Evolutionary conservation across 1,140 invertebrate species (phyloP), one percentile per base, ranked within the genome.

Genomic region (Theocolax elegans): DNA sequence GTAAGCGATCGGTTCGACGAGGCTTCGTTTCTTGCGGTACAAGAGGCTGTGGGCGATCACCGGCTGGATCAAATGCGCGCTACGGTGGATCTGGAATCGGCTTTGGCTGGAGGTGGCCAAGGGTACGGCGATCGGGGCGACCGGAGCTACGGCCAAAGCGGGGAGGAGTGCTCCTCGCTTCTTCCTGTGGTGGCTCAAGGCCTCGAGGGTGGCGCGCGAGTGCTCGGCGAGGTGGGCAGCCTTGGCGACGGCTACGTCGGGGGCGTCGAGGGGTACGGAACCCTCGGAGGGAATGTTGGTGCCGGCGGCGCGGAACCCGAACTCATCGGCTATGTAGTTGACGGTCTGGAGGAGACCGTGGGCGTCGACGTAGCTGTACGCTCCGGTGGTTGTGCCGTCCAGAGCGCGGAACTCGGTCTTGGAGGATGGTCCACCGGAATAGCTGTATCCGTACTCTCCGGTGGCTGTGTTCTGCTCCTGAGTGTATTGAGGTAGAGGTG

Each of bases 351-450:
- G 75, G 21, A 90, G 80, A 4, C 91, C 91, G 77, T 92, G 87
- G 13, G 89, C 88, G 77, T 93, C 92, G 23, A 93, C 85, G 76
- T 92, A 93, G 66, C 90, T 90, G 80, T 92, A 93, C 44, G 88
- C 88, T 29, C 91, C 91, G 42, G 87, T 88, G 7, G 90, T 91
- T 29, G 89, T 87, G 8, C 91, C 91, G 78, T 92, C 90, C 56
- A 88, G 81, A n/a, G 88, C 86, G 70, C 89, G 88, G 4, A 87
- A 85, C 82, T 92, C 91, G 29, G 87, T 87, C 79, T 92, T 92
- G 66, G 89, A 83, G 71, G 90, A 91, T 42, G 88, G 86, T 59
- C 89, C 90, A 62, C 90, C 90, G 4, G 87, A 80, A 75, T 92
- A 92, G 25, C 90, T 91, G 78, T 91, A 93, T 67, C 86, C 86